Evolutionary conservation across 2,113 vertebrate species (phyloP), one percentile per base, ranked within the genome.

Genomic region (Myotis brandtii): DNA sequence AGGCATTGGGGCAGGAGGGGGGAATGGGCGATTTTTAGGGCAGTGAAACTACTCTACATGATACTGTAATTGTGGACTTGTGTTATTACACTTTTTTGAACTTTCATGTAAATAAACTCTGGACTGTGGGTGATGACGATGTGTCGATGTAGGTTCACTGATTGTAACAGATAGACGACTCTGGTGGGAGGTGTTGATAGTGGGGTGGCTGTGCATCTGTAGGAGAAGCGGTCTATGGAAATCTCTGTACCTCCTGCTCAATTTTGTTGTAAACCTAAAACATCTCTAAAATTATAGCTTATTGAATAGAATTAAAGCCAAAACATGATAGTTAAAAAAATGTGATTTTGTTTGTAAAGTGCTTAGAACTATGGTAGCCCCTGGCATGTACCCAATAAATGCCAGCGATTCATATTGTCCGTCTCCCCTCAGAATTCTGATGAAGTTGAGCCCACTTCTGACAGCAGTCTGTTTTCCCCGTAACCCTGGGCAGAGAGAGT

Each of bases 161-260:
- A 10, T 1, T 6, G 5, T 54, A 3, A 37, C 10, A 40, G 50
- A 34, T 1, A 1, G 1, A 0, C 14, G 1, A 0, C 16, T 32
- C 30, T 30, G 6, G 11, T 9, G 1, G 17, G 32, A 12, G 21
- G 1, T 0, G 21, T 0, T 3, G 67, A 5, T 1, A 1, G 20
- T 0, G 3, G 9, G 18, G 9, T 27, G 13, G 46, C 34, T 40
- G 13, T 8, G 37, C 27, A 0, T 3, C 6, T 6, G 0, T 2
- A 0, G 5, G 48, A 9, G 21, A 1, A 21, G 56, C 10, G 5
- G 0, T 0, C 0, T 3, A 23, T 2, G 25, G 1, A 13, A 20
- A n/a, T 16, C 34, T 69, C 73, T 66, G 21, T 1, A 46, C 18
- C 10, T 82, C 86, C 54, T 10, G 6, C 13, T 79, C 17, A 27